These are phyloP conservation scores for Nettapus auritus DNA, from an alignment of 2,113 vertebrate species.

Conservation along the genomic window DNA sequence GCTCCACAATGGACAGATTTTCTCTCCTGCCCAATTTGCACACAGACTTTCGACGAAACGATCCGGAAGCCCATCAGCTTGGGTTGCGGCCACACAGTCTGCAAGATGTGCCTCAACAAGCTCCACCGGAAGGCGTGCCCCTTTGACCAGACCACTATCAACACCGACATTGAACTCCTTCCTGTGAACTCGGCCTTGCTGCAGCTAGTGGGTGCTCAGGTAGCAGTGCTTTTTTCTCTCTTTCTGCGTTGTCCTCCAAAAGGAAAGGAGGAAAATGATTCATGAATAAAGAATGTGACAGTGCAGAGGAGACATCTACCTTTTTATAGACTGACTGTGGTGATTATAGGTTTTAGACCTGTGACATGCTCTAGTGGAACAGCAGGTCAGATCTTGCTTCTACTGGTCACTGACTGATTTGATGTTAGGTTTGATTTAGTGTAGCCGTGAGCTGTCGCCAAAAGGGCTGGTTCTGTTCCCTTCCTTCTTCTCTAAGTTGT, in stretches of 20 bases:
- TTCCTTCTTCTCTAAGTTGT: neutral
- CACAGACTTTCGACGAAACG: constrained; percentile 97
- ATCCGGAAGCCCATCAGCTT: constrained; percentile 97
- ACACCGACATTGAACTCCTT: constrained; percentile 96
- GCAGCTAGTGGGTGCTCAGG: constrained; percentile 96
- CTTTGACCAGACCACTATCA: constrained; percentile 99
- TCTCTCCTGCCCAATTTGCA: constrained; percentile 98
- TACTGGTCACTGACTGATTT: neutral
- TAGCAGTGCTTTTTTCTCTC: constrained; percentile 30
- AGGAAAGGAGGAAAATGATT: neutral
- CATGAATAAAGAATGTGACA: neutral
- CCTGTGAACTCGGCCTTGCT: constrained; percentile 96
- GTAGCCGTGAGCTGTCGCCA: neutral
- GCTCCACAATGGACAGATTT: constrained; percentile 99
- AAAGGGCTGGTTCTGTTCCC: neutral
- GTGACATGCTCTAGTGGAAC: neutral
- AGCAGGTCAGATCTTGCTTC: neutral
- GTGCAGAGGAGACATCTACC: neutral
- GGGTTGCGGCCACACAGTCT: constrained; percentile 98
- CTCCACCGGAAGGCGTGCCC: constrained; percentile 98
- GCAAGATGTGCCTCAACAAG: constrained; percentile 99
- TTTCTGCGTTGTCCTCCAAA: neutral
- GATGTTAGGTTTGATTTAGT: neutral
- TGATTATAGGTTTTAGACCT: neutral
- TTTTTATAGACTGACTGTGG: neutral